A percentile compares a stretch with the other conserved stretches of the same genome.
Conservation (phyloP, 2,797 vertebrate genomes). For the Rhinichthys osculus region DNA sequence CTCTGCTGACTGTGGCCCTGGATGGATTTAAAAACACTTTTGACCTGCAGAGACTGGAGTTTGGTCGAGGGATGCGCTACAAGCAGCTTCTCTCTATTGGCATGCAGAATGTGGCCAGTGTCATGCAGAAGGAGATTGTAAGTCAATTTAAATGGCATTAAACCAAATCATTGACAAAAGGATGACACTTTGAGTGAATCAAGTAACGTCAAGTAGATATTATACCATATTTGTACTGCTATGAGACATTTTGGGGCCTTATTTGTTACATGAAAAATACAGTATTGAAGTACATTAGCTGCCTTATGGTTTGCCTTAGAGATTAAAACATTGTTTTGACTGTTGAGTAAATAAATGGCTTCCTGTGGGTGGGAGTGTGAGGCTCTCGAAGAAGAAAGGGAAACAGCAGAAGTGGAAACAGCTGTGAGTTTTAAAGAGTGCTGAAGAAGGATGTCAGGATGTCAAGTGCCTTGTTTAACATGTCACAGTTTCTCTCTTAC, state of each 20-base stretch:
- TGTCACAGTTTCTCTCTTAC: slow-evolving; percentile 2
- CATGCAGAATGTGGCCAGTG: slow-evolving; percentile 78
- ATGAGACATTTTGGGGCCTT: neutral
- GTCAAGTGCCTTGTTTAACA: neutral
- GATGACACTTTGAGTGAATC: neutral
- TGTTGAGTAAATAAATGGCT: neutral
- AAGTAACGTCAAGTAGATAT: no score
- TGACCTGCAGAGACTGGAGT: slow-evolving; percentile 86
- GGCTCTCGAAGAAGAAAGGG: neutral
- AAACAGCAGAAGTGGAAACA: slow-evolving; percentile 3
- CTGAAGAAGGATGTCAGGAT: neutral
- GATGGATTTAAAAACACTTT: slow-evolving; percentile 73
- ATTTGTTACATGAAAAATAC: neutral
- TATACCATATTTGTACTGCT: neutral
- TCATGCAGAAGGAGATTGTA: slow-evolving; percentile 85
- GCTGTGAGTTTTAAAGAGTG: neutral
- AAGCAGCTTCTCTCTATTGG: slow-evolving; percentile 78
- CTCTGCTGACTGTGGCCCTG: slow-evolving; percentile 83
- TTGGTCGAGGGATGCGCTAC: slow-evolving; percentile 88
- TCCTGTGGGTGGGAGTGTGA: slow-evolving; percentile 1
- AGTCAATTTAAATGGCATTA: slow-evolving; percentile 64
- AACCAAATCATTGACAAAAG: neutral
- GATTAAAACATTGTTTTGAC: slow-evolving; percentile 1
- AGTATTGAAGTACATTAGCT: neutral
- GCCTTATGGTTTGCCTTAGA: neutral